Evolutionary conservation across 2,888 invertebrate species (phyloP), one percentile per base, ranked within the genome.

Genomic region (Margaritifera margaritifera): DNA sequence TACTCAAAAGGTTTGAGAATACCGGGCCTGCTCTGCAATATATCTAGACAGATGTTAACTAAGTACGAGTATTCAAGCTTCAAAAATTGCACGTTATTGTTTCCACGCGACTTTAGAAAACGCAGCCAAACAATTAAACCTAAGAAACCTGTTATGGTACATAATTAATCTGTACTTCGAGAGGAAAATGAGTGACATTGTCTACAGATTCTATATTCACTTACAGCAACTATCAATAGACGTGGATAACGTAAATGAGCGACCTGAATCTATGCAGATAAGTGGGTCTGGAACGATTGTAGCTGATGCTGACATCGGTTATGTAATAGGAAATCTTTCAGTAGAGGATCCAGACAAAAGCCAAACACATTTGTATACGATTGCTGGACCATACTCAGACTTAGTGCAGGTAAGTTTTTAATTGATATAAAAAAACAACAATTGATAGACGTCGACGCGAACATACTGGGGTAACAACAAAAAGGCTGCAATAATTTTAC

Each of bases 171-270:
- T 42, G 42, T 42, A 15, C 15, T 42, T 42, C 42, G 42, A 42
- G 42, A 62, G 60, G 56, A 42, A 55, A 31, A 19, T 63, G 22
- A 51, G 52, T 11, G 24, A 62, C 20, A 2, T 25, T 25, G 20
- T 55, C 50, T 4, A 54, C n/a, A 19, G 20, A 11, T 58, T 22
- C 19, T 66, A 50, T 42, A n/a, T 54, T n/a, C 31, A 18, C 57
- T 25, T 68, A 11, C 58, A 78, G 78, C 56, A 64, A 8, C 20
- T 78, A 24, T 65, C 57, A 15, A 42, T 80, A 19, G 15, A 55
- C 11, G 69, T 82, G 25, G 18, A 57, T 4, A 77, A 83, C 62
- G 73, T 80, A 42, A 83, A 83, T 68, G 83, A 83, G 62, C 58
- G 73, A 22, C 83, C 83, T 22, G 75, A 72, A 6, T 55, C 65